Percentiles rank a stretch among this genome's conserved stretches.
Evolutionary conservation across 2,113 vertebrate genomes (phyloP).

Genomic region (Hypanus sabinus): DNA sequence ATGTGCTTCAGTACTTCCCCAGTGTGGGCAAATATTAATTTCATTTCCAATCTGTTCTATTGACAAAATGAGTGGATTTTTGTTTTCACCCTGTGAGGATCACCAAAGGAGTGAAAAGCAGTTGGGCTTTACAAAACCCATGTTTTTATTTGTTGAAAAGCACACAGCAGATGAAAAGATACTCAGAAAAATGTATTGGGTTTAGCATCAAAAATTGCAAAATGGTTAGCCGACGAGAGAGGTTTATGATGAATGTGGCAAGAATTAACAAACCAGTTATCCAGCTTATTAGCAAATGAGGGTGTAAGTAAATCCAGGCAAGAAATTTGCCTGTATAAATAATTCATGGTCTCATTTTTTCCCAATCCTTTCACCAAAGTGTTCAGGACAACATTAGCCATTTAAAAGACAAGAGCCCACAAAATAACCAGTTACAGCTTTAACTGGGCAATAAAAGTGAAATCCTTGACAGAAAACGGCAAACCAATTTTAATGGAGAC

Average conservation of each 20-base stretch:
- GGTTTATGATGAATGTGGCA: background rate
- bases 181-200: background rate
- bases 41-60: background rate
- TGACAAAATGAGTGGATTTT: background rate
- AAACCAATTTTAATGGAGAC: background rate
- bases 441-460: background rate
- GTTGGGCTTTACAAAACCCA: background rate
- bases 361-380: background rate
- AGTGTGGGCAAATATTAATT: background rate
- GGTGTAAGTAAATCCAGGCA: background rate
- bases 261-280: background rate
- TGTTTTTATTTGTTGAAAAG: no score
- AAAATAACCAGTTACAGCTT: background rate
- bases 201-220: background rate
- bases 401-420: background rate
- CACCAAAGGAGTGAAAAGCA: background rate
- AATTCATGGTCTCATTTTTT: background rate
- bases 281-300: background rate
- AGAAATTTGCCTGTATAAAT: background rate
- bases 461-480: background rate
- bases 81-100: background rate
- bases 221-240: background rate
- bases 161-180: background rate
- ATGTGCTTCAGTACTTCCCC: background rate
- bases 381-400: background rate